phyloP scores from a whole-genome alignment of 2,888 invertebrate genomes.

The Calliphora vomitoria region DNA sequence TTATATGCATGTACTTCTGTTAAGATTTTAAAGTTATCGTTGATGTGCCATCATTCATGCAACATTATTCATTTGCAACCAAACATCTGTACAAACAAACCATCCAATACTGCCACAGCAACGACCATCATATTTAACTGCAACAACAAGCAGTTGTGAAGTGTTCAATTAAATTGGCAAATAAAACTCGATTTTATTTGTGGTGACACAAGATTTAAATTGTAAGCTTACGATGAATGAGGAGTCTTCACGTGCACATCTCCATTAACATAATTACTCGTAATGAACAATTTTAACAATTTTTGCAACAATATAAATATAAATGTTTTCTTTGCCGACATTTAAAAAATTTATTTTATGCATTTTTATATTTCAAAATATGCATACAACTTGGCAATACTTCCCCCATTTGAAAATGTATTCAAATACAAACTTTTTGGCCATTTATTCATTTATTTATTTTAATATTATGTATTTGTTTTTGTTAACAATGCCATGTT shows the following conservation, averaged over 20 bases:
- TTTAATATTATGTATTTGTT: conserved; percentile 2
- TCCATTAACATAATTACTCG: background rate
- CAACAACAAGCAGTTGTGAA: background rate
- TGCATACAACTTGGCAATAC: conserved; percentile 18
- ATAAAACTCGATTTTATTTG: conserved; percentile 33
- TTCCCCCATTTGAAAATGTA: conserved; percentile 28
- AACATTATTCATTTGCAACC: conserved; percentile 3
- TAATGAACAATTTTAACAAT: background rate
- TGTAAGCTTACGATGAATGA: too few species aligned
- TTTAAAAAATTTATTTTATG: too few species aligned
- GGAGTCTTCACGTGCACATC: background rate
- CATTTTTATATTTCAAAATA: too few species aligned
- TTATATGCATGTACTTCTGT: background rate
- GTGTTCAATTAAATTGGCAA: conserved; percentile 50
- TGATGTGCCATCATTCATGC: conserved; percentile 26
- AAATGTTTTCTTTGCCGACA: too few species aligned
- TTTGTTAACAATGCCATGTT: conserved; percentile 34
- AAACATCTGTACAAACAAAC: background rate
- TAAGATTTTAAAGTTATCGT: conserved; percentile 18
- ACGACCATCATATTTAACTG: background rate
- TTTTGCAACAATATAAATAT: too few species aligned
- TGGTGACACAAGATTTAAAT: background rate
- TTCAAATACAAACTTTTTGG: background rate
- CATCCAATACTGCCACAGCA: background rate
- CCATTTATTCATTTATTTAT: conserved; percentile 23